Evolutionary conservation across 2,888 invertebrate species (phyloP).

Genomic region (Panopea generosa): DNA sequence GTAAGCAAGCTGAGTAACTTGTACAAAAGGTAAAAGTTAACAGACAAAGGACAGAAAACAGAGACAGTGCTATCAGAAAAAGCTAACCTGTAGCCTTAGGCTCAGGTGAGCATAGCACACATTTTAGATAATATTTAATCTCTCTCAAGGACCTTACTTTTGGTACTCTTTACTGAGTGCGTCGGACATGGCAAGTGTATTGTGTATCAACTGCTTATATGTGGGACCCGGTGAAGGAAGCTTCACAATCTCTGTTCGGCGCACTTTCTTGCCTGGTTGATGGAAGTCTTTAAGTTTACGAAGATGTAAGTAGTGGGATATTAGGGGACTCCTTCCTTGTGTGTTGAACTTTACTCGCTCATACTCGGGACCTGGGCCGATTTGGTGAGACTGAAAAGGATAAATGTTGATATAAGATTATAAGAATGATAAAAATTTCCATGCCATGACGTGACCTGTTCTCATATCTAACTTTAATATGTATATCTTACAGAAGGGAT

Average conservation of each 20-base stretch:
- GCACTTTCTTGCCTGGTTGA: constrained; percentile 77
- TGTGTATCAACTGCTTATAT: constrained; percentile 77
- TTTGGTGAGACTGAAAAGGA: constrained; percentile 79
- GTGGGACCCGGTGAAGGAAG: constrained; percentile 77
- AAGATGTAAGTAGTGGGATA: constrained; percentile 83
- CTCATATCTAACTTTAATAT: no score
- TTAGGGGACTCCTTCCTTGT: constrained; percentile 83
- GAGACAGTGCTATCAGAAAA: no score
- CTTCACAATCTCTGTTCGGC: constrained; percentile 79
- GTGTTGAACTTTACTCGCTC: constrained; percentile 83
- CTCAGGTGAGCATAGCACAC: no score
- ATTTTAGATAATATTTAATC: no score
- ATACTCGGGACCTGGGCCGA: constrained; percentile 81
- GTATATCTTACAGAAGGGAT: no score
- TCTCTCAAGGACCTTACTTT: no score
- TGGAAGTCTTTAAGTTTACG: constrained; percentile 75
- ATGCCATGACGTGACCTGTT: background rate
- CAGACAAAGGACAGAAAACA: no score
- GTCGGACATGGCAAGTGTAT: constrained; percentile 73
- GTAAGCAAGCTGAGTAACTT: no score
- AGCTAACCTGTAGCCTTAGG: no score
- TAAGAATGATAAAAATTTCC: background rate
- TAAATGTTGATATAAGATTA: no score
- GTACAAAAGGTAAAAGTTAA: no score
- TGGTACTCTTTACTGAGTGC: constrained; percentile 77